Conservation (phyloP, 2,888 invertebrate genomes). For the Polydrusus cervinus region DNA sequence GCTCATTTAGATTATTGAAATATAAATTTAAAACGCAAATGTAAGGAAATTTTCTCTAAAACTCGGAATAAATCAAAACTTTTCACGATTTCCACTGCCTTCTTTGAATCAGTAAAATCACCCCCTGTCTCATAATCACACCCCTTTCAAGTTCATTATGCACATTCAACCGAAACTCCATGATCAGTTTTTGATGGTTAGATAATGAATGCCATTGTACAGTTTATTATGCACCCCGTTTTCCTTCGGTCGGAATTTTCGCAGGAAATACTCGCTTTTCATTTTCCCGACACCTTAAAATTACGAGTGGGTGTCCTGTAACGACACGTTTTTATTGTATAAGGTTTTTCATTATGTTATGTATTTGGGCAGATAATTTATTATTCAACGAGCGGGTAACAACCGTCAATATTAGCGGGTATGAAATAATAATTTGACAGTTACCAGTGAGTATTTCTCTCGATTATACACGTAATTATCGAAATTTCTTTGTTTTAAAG, state of each 20-base stretch:
- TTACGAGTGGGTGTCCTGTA: neutral
- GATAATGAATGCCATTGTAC: conserved; percentile 35
- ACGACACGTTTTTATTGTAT: neutral
- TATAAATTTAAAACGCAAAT: conserved; percentile 28
- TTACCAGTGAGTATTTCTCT: no score
- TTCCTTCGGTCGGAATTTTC: conserved; percentile 19
- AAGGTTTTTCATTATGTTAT: neutral
- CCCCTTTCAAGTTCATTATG: conserved; percentile 53
- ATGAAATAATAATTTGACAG: no score
- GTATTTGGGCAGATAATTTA: no score
- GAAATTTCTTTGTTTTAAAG: no score
- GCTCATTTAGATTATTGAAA: conserved; percentile 10
- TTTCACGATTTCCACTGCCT: conserved; percentile 17
- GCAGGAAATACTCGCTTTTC: conserved; percentile 15
- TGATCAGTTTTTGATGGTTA: conserved; percentile 44
- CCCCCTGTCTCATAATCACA: conserved; percentile 43
- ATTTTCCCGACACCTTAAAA: conserved; percentile 12
- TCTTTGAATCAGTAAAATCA: conserved; percentile 42
- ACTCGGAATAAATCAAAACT: conserved; percentile 46
- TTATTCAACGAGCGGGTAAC: no score
- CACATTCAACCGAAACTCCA: conserved; percentile 46
- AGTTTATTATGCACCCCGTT: conserved; percentile 37
- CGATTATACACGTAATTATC: no score
- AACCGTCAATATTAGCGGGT: no score
- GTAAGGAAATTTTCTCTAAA: conserved; percentile 14